A percentile compares a stretch with the other conserved stretches of the same genome.
These are phyloP conservation scores for Laticauda colubrina DNA, from an alignment of 2,113 vertebrate species.

Conservation along the genomic window DNA sequence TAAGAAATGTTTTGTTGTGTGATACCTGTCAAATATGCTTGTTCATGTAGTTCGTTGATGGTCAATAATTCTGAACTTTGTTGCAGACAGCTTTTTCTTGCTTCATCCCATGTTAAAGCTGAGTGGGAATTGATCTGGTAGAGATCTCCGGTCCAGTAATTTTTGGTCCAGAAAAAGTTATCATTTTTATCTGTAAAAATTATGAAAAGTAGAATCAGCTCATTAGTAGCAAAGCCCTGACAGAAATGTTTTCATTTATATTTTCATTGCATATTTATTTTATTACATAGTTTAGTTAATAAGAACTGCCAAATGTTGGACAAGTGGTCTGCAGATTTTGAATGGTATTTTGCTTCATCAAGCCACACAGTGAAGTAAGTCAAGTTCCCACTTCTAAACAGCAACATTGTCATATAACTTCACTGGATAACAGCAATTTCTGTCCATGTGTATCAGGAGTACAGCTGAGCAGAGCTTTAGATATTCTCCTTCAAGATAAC, in stretches of 20 bases:
- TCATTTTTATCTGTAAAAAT: conserved; percentile 48
- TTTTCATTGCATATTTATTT: neutral
- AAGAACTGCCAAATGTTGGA: neutral
- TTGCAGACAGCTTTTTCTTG: conserved; percentile 91
- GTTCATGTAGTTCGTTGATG: conserved; percentile 82
- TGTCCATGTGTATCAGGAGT: neutral
- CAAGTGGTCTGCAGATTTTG: neutral
- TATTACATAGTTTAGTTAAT: neutral
- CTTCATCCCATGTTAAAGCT: conserved; percentile 88
- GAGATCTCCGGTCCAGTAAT: conserved; percentile 77
- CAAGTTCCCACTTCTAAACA: neutral
- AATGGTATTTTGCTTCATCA: neutral
- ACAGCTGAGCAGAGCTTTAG: neutral
- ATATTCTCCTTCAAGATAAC: neutral
- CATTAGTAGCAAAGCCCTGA: neutral
- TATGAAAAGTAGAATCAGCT: neutral
- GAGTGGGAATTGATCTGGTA: conserved; percentile 87
- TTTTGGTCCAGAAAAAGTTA: conserved; percentile 74
- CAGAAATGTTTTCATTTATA: neutral
- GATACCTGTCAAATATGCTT: conserved; percentile 89
- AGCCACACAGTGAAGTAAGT: neutral
- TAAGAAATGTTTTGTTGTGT: neutral
- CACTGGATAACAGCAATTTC: neutral
- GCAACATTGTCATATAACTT: neutral
- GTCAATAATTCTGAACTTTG: conserved; percentile 88